Evolutionary conservation across 1,140 invertebrate species (phyloP).

Genomic region (Telenomus remus): DNA sequence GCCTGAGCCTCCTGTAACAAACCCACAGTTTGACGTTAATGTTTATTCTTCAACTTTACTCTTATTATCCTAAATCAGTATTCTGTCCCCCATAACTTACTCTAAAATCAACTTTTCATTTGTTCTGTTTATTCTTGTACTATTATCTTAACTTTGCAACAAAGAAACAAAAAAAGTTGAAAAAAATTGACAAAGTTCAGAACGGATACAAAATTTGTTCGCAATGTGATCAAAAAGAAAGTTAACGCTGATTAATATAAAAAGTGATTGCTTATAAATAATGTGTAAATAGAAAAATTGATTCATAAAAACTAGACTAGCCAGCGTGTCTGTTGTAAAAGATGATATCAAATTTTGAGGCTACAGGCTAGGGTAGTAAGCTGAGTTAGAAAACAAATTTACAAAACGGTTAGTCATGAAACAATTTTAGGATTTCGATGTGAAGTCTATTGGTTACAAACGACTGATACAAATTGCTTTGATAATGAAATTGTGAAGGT

Average conservation of each 20-base stretch:
- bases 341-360: constrained; percentile 69
- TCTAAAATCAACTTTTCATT: constrained; percentile 1
- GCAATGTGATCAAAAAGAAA: too few species aligned
- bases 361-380: constrained; percentile 76
- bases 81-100: constrained; percentile 8
- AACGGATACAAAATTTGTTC: too few species aligned
- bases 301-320: constrained; percentile 9
- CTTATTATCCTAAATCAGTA: background rate
- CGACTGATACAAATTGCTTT: too few species aligned
- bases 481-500: too few species aligned
- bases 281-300: constrained; percentile 4
- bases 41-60: constrained; percentile 13
- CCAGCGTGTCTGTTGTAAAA: constrained; percentile 14
- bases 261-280: constrained; percentile 7
- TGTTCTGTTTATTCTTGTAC: too few species aligned
- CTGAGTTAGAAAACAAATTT: constrained; percentile 30
- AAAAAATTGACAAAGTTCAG: too few species aligned
- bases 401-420: constrained; percentile 15
- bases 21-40: constrained; percentile 60
- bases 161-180: too few species aligned
- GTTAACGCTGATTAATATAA: constrained; percentile 11
- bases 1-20: constrained; percentile 78
- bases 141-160: too few species aligned
- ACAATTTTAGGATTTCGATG: too few species aligned
- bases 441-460: too few species aligned